Conservation (phyloP, 2,888 invertebrate genomes). For the Erebia epiphron region DNA sequence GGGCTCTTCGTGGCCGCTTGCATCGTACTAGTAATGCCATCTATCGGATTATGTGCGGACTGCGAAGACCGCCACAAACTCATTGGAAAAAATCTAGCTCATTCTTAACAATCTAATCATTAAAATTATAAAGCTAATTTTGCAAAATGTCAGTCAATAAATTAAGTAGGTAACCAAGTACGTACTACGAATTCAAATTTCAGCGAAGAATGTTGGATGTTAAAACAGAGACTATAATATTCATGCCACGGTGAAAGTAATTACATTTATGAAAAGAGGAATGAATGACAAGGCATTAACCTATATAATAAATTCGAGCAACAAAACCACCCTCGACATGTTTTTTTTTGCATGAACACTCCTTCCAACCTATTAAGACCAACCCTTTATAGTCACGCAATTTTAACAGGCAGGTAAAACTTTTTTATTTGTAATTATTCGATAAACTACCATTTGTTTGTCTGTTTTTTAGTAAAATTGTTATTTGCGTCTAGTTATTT, state of each 20-base stretch:
- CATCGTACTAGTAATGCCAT: too few relatives aligned
- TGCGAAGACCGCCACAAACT: too few relatives aligned
- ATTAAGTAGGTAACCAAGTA: too few relatives aligned
- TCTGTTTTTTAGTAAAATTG: too few relatives aligned
- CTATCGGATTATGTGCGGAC: too few relatives aligned
- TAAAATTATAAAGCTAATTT: too few relatives aligned
- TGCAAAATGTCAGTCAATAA: too few relatives aligned
- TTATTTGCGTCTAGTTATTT: too few relatives aligned
- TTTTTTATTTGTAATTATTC: constrained; percentile 19
- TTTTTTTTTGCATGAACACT: constrained; percentile 48
- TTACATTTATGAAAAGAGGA: constrained; percentile 14
- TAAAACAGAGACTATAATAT: not conserved
- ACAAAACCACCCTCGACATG: constrained; percentile 12
- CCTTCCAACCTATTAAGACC: constrained; percentile 56
- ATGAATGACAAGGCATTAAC: constrained; percentile 31
- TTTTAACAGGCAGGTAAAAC: constrained; percentile 10
- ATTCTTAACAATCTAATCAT: too few relatives aligned
- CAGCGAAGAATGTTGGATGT: not conserved
- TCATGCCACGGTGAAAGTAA: constrained; percentile 13
- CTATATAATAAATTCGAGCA: constrained; percentile 29
- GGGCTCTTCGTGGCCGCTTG: too few relatives aligned
- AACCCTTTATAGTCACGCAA: constrained; percentile 65
- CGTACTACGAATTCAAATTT: not conserved
- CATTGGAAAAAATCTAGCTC: too few relatives aligned
- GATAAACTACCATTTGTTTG: not conserved